These are phyloP conservation scores for Crepidodera aurea DNA, from an alignment of 2,888 invertebrate species.

Conservation along the genomic window DNA sequence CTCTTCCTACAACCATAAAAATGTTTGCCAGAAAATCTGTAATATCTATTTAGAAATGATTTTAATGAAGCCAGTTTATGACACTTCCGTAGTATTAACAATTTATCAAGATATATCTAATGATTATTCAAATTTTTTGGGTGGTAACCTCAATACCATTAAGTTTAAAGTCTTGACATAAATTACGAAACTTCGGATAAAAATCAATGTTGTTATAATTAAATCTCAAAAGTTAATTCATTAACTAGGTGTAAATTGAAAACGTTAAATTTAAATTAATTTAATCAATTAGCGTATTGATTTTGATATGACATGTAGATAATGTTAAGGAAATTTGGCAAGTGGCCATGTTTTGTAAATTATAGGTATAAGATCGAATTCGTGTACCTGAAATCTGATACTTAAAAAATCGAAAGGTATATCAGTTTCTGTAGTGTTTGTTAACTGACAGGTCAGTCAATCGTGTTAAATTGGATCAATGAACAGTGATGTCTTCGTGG, in stretches of 20 bases:
- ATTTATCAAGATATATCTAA: too few relatives aligned
- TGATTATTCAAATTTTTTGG: not conserved
- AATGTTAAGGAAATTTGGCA: conserved; percentile 39
- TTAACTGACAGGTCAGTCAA: conserved; percentile 55
- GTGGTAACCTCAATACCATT: not conserved
- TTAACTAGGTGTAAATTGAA: conserved; percentile 11
- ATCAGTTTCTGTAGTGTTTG: conserved; percentile 54
- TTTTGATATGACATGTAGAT: conserved; percentile 26
- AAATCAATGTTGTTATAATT: conserved; percentile 1
- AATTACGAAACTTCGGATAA: not conserved
- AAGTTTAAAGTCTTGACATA: not conserved
- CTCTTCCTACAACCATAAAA: too few relatives aligned
- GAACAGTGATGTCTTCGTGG: conserved; percentile 47
- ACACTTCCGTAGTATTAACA: too few relatives aligned
- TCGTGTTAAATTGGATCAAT: conserved; percentile 57
- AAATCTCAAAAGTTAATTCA: conserved; percentile 1
- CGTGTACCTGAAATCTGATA: conserved; percentile 45
- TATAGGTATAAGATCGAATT: conserved; percentile 43
- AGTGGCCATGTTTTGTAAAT: conserved; percentile 39
- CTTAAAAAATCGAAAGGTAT: conserved; percentile 45
- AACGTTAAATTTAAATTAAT: conserved; percentile 1
- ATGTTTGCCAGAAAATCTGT: too few relatives aligned
- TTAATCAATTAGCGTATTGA: not conserved
- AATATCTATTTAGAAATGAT: too few relatives aligned
- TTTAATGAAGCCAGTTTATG: too few relatives aligned